A percentile compares a stretch with the other conserved stretches of the same genome.
These are phyloP conservation scores for Pangasius macronema DNA, from an alignment of 2,797 vertebrate genomes.

Conservation along the genomic window DNA sequence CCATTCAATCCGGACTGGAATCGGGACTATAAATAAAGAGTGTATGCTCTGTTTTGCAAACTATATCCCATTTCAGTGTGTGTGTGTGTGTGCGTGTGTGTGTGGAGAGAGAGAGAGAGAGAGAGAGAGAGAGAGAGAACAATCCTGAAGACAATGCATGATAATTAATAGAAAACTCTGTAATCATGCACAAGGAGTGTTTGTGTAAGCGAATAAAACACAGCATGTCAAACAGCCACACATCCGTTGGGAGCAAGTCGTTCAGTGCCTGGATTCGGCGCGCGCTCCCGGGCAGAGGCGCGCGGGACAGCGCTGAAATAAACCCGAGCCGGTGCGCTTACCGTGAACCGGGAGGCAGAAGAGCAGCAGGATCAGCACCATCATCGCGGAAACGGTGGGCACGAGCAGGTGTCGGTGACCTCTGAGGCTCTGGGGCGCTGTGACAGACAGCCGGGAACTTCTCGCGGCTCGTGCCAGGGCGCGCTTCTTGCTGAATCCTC, in stretches of 20 bases:
- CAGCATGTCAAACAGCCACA: not conserved
- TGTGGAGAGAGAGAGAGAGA: not conserved
- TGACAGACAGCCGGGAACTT: slow-evolving; percentile 25
- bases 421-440: slow-evolving; percentile 71
- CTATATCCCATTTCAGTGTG: not conserved
- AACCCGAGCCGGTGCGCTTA: slow-evolving; percentile 63
- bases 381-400: slow-evolving; percentile 62
- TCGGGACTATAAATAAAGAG: not conserved
- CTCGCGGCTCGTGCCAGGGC: slow-evolving; percentile 67
- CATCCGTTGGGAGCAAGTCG: not conserved
- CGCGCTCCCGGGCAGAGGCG: slow-evolving; percentile 5
- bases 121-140: not conserved
- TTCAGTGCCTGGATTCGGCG: not conserved
- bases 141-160: slow-evolving; percentile 9
- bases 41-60: not conserved
- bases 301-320: slow-evolving; percentile 41
- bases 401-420: slow-evolving; percentile 61
- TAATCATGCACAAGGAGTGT: not conserved
- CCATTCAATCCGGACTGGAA: not conserved
- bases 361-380: slow-evolving; percentile 68
- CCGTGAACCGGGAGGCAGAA: slow-evolving; percentile 72
- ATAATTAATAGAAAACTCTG: not conserved
- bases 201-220: not conserved
- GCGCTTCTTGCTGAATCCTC: slow-evolving; percentile 68
- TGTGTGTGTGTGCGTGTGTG: slow-evolving; percentile 4